Evolutionary conservation across 2,113 vertebrate genomes (phyloP), one percentile per base, ranked within the genome.

Genomic region (Xyrauchen texanus): DNA sequence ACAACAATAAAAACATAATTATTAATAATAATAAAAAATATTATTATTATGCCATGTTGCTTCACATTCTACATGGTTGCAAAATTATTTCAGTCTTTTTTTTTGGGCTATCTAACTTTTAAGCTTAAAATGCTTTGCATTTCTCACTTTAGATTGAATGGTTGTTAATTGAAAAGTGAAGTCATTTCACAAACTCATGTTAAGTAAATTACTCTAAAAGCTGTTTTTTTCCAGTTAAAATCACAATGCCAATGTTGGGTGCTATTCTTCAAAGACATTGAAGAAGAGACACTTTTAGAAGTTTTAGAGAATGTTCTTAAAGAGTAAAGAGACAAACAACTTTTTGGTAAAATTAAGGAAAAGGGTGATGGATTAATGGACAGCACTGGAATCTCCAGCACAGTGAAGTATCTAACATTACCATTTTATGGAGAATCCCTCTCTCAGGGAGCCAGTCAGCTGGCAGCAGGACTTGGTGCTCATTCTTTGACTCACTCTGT

Each of bases 381-480:
- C 21, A 47, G 16, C 60, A 75, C 52, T 45, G 72, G 72, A 71
- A 58, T 46, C 69, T 57, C 67, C 16, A 51, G 67, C 49, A 58
- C 34, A 80, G 71, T 52, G 61, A 65, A 73, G 58, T 61, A 44
- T 74, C 62, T 63, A 45, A 71, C 45, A 68, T 70, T 71, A 52
- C 42, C 44, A 46, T 55, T 79, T 47, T 42, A 34, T 34, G 21
- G 21, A 34, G 21, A 34, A 34, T 34, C 21, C 21, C 21, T 69
- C 71, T 34, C 49, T 60, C 78, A 45, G 64, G 79, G 79, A 75
- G 68, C 87, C 86, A 80, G 88, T 89, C 89, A 88, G 82, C 85
- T 88, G 88, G 88, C 88, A 84, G 85, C 42, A 76, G 13, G 83
- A 84, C 85, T 75, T 16, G 21, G 84, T 72, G 80, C 76, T 91